A percentile compares a stretch with the other conserved stretches of the same genome.
Evolutionary conservation across 2,797 vertebrate species (phyloP).

Genomic region (Aphelocoma californica): DNA sequence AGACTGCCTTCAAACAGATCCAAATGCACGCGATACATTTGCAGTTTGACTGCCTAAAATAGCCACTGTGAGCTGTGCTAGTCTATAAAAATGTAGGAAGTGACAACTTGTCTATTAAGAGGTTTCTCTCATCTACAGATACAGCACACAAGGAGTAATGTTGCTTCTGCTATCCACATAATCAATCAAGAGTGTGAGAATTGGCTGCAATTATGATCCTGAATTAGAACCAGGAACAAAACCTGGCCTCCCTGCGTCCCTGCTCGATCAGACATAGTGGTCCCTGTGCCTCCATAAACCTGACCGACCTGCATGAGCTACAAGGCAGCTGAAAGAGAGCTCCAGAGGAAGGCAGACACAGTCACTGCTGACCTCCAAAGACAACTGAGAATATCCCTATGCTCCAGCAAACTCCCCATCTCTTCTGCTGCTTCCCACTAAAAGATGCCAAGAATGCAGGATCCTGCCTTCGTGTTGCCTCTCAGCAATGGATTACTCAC

Average conservation of each 20-base stretch:
- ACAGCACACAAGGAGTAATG: not conserved
- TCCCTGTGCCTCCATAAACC: not conserved
- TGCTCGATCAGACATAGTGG: fast-evolving
- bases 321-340: not conserved
- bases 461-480: not conserved
- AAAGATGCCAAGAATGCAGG: not conserved
- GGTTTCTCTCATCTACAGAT: not conserved
- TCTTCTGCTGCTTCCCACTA: not conserved
- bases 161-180: not conserved
- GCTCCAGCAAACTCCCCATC: not conserved
- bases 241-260: not conserved
- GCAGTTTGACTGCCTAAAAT: not conserved
- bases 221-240: not conserved
- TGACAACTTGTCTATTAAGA: not conserved
- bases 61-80: not conserved
- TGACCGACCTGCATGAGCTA: not conserved
- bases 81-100: not conserved
- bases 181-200: not conserved
- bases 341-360: not conserved
- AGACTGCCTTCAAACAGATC: not conserved
- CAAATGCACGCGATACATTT: not conserved
- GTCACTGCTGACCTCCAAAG: not conserved
- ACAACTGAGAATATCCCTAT: not conserved
- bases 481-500: not conserved
- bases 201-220: not conserved